Evolutionary conservation across 2,797 vertebrate genomes (phyloP), one percentile per base, ranked within the genome.

Genomic region (Peromyscus attwateri): DNA sequence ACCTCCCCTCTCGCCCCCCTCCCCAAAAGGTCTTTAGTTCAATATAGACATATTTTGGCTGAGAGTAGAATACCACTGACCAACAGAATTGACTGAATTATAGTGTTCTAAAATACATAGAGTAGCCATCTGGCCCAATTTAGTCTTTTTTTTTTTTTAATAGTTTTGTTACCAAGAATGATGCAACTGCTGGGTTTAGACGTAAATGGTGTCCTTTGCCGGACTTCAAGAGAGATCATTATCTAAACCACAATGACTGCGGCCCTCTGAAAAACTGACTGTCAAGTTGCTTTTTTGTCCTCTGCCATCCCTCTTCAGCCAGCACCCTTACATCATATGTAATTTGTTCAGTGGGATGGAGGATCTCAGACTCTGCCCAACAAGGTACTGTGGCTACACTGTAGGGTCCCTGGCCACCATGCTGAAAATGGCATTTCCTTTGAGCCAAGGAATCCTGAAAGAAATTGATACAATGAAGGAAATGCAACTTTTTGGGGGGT

Each of bases 141-240:
- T 96, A 95, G 60, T 83, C 23, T 80, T 91, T 66, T 64, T 75
- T 71, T 87, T 95, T 82, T 93, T 82, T 62, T 97, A 95, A 94
- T 87, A 89, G 34, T 85, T 92, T 77, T 25, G 12, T 89, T 94
- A 79, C 92, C 73, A 89, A n/a, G 76, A 95, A 66, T 95, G 87
- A 95, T 79, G 43, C 43, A 57, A 34, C 46, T 79, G 49, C 91
- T 92, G 87, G 79, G 79, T 94, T 91, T 80, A 52, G 62, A 90
- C 14, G 1, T 95, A 89, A 94, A 46, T 37, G 27, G 68, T 79
- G n/a, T 94, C 79, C 64, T 57, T 84, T 94, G 40, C 96, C 60
- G 46, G 49, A 95, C 89, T 91, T 84, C 2, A 0, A 84, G 91
- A 94, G 64, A 40, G 68, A 73, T 71, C 73, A 6, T 95, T 91